Base-by-base conservation (phyloP, 2,113 vertebrate species). In the Sinocyclocheilus maitianheensis region DNA sequence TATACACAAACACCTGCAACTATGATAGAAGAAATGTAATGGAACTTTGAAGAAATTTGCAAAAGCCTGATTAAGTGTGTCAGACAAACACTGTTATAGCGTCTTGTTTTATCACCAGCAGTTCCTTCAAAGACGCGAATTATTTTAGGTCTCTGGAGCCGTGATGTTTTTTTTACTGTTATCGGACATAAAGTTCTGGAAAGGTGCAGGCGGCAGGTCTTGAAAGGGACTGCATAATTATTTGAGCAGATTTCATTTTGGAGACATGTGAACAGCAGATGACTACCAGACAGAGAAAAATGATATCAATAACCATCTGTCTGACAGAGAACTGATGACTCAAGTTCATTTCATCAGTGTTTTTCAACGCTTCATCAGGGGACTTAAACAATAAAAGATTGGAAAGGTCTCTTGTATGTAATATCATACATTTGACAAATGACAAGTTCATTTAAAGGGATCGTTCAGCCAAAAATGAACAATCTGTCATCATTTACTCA, bases 221-320 rank as follows among this genome's bases (percentile, higher is more conserved):
- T 76, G 14, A 69, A 85, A 43, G 14, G 51, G 51, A 53, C 60
- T 24, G 24, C 5, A n/a, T 71, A 40, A 40, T 48, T 65, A 37
- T 65, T 43, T 43, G 43, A 43, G 43, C 43, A 43, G 43, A 43
- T 43, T 65, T 24, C 51, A 69, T 62, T 82, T 40, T n/a, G 43
- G 13, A 81, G 60, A 77, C 30, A 11, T 69, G 34, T 71, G 34
- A 81, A 26, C 2, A 48, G 46, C 62, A 14, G 65, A 34, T 48
- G 76, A 75, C 65, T 22, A 80, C 11, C 30, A 63, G 87, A 81
- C 69, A 84, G 67, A 84, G 85, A 80, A 37, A 79, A 86, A 83
- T 51, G 18, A 55, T 84, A 58, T 69, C n/a, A 71, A 48, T 77
- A 83, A 67, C 40, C 58, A 40, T 7, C 48, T 51, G 75, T 30